Conservation (phyloP, 2,888 invertebrate species). For the Charanyca ferruginea region DNA sequence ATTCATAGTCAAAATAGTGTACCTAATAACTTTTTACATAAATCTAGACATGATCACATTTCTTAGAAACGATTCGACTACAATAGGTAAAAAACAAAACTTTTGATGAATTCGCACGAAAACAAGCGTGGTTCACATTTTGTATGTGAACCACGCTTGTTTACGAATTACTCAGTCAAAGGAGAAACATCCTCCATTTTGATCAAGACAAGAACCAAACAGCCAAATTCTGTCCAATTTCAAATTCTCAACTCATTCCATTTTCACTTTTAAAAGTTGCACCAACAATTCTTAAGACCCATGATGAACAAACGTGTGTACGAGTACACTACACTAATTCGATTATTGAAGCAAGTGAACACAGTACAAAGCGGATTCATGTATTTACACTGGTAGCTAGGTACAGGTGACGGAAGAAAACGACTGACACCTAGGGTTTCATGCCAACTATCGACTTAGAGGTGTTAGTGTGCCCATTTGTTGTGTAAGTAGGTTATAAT, state of each 20-base stretch:
- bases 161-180: no score
- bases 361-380: conserved; percentile 83
- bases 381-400: conserved; percentile 74
- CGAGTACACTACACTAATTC: conserved; percentile 74
- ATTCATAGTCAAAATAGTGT: no score
- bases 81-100: background rate
- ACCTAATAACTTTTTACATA: background rate
- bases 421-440: conserved; percentile 87
- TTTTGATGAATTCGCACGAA: background rate
- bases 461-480: conserved; percentile 62
- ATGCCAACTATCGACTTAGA: conserved; percentile 69
- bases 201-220: no score
- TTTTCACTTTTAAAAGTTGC: background rate
- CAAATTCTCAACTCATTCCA: background rate
- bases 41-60: background rate
- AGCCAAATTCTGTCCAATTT: no score
- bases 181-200: no score
- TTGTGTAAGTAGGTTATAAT: conserved; percentile 59
- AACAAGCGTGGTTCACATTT: background rate
- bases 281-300: conserved; percentile 34
- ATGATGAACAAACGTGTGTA: conserved; percentile 54
- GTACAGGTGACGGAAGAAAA: conserved; percentile 65
- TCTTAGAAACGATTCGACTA: no score
- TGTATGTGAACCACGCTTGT: no score
- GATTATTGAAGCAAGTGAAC: conserved; percentile 82